Conservation (phyloP, 2,113 vertebrate species). For the Albula goreensis region DNA sequence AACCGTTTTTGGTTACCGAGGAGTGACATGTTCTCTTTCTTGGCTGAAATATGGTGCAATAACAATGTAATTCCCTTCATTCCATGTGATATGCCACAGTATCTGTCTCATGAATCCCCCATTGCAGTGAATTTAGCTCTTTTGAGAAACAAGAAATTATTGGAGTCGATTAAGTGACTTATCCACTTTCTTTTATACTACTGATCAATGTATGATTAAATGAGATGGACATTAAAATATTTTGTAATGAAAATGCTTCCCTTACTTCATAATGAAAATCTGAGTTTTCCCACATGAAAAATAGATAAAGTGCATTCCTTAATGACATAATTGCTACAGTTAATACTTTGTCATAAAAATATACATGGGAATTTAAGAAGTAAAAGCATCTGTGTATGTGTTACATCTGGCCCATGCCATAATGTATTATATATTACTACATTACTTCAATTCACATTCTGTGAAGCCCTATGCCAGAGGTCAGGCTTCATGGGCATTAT, state of each 20-base stretch:
- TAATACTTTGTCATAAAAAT: no score
- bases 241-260: neutral
- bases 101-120: constrained; percentile 28
- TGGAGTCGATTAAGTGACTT: constrained; percentile 11
- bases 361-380: no score
- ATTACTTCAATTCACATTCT: no score
- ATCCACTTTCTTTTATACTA: constrained; percentile 7
- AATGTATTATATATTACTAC: no score
- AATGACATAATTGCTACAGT: no score
- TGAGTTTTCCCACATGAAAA: no score
- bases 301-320: no score
- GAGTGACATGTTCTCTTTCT: neutral
- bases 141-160: constrained; percentile 20
- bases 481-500: no score
- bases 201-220: constrained; percentile 10
- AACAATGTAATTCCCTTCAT: constrained; percentile 23
- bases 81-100: constrained; percentile 32
- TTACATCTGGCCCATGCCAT: no score
- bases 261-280: no score
- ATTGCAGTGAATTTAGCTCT: constrained; percentile 20
- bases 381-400: no score
- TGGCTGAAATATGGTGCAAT: neutral
- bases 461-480: no score
- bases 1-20: constrained; percentile 15
- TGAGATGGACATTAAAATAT: constrained; percentile 19